Conservation (phyloP, 2,113 vertebrate genomes). For the Myrmecobius fasciatus region DNA sequence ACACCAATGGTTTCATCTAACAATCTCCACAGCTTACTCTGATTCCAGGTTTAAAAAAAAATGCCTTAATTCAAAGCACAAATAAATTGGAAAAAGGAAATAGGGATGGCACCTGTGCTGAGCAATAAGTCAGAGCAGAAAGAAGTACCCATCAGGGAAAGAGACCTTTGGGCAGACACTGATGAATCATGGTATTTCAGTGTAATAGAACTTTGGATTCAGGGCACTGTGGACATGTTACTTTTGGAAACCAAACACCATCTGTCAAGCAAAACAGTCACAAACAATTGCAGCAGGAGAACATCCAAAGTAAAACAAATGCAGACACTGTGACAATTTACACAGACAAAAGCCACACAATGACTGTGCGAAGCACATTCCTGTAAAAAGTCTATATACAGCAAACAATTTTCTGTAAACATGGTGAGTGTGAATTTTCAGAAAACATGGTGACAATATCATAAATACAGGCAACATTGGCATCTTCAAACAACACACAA, state of each 20-base stretch:
- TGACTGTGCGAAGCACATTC: slow-evolving; percentile 95
- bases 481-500: slow-evolving; percentile 93
- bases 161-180: slow-evolving; percentile 72
- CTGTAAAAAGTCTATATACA: slow-evolving; percentile 98
- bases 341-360: slow-evolving; percentile 92
- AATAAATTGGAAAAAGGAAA: slow-evolving; percentile 78
- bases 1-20: slow-evolving; percentile 67
- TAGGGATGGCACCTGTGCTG: slow-evolving; percentile 77
- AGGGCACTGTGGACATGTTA: slow-evolving; percentile 62
- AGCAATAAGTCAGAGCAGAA: slow-evolving; percentile 14
- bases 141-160: slow-evolving; percentile 56
- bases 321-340: slow-evolving; percentile 90
- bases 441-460: slow-evolving; percentile 92
- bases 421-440: slow-evolving; percentile 94
- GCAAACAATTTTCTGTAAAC: slow-evolving; percentile 98
- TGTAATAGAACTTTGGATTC: slow-evolving; percentile 62
- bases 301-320: slow-evolving; percentile 85
- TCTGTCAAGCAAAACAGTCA: slow-evolving; percentile 92
- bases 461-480: slow-evolving; percentile 96
- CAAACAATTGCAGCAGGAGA: slow-evolving; percentile 90
- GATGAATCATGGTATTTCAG: slow-evolving; percentile 62
- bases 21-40: slow-evolving; percentile 68
- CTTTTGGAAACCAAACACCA: slow-evolving; percentile 90
- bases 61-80: slow-evolving; percentile 71
- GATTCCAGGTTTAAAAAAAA: slow-evolving; percentile 70